Evolutionary conservation across 1,140 invertebrate genomes (phyloP), one percentile per base, ranked within the genome.

Genomic region (Thaumatotibia leucotreta): DNA sequence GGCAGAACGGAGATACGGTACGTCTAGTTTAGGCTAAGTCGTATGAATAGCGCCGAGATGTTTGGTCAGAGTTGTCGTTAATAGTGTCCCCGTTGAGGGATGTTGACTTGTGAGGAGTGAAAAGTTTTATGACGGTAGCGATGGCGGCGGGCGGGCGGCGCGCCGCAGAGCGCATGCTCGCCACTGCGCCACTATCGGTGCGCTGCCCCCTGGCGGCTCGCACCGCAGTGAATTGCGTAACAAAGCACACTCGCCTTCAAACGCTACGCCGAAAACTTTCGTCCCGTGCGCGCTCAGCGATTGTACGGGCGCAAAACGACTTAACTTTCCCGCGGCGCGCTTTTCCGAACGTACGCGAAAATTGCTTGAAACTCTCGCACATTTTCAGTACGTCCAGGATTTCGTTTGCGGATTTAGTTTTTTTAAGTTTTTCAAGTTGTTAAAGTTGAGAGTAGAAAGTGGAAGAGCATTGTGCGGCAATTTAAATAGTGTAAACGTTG

Each of bases 221-320:
- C 82, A 77, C 70, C 83, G 87, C 84, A 90, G 82, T 84, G 77
- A 81, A 70, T 90, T 90, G 86, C 86, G 88, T 88, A 90, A 90
- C 88, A 85, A 83, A 83, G 82, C 85, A 84, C 85, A 88, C 79
- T 88, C 83, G 84, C 71, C 79, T 83, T 72, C 79, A 68, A 77
- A 77, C 84, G 77, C 73, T 75, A 69, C 77, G 76, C 82, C 77
- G 81, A 83, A 84, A 87, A 88, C 84, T 87, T 83, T 84, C 77
- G 74, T 62, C 76, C 74, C 74, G 77, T 76, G 70, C 78, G 82
- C 79, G 76, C 71, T 77, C 77, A 68, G 80, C 76, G 75, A 67
- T 86, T 87, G 87, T 77, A 77, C 66, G 73, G 83, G 65, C 82
- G 79, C 66, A 83, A 82, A 82, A 75, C 77, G 68, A 73, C 69